Percentiles rank a stretch among this genome's conserved stretches.
phyloP scores from a whole-genome alignment of 2,888 invertebrate species.

The Caenorhabditis sp. region DNA sequence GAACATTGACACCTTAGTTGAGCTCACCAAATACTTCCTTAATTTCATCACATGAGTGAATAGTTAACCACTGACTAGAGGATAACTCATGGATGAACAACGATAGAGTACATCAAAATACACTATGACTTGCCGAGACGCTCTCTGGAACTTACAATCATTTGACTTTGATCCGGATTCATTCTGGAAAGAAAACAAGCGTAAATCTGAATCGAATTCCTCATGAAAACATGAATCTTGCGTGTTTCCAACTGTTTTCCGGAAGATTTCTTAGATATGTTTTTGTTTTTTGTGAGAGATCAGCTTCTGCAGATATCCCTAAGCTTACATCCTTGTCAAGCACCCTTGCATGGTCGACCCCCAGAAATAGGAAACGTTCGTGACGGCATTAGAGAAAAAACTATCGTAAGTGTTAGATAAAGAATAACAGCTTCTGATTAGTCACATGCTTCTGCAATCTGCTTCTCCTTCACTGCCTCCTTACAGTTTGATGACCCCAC shows the following conservation, averaged over 20 bases:
- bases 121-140: not conserved
- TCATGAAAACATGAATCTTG: slow-evolving; percentile 8
- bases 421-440: slow-evolving; percentile 49
- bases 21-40: slow-evolving; percentile 1
- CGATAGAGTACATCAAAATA: slow-evolving; percentile 36
- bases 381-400: slow-evolving; percentile 6
- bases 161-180: slow-evolving; percentile 27
- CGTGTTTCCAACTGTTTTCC: slow-evolving; percentile 5
- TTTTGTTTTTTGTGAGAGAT: slow-evolving; percentile 10
- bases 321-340: not conserved
- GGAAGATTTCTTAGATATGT: not conserved
- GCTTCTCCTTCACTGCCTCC: slow-evolving; percentile 6
- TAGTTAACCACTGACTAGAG: not conserved
- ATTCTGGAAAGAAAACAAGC: slow-evolving; percentile 26
- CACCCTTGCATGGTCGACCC: not conserved
- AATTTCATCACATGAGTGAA: slow-evolving; percentile 17
- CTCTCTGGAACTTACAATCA: slow-evolving; percentile 16
- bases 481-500: slow-evolving; percentile 47
- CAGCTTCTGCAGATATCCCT: slow-evolving; percentile 9
- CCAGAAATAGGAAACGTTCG: slow-evolving; percentile 9
- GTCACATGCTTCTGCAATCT: slow-evolving; percentile 39
- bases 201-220: slow-evolving; percentile 25
- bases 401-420: slow-evolving; percentile 13
- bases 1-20: slow-evolving; percentile 14
- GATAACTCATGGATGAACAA: slow-evolving; percentile 2